Conservation (phyloP, 2,113 vertebrate genomes). For the Dipodomys stephensi region DNA sequence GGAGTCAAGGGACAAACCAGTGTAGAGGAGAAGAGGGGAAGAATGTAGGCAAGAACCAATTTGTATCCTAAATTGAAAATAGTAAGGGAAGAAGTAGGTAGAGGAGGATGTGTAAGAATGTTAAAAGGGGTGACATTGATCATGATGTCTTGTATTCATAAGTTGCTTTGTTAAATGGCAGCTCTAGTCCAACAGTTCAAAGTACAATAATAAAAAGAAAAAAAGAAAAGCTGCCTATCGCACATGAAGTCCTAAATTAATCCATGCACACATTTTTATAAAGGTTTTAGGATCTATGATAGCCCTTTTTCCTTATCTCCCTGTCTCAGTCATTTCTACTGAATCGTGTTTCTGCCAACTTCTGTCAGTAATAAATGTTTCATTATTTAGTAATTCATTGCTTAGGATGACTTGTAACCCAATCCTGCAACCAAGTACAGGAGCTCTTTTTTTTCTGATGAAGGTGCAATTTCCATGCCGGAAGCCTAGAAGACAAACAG, state of each 20-base stretch:
- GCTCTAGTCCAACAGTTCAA: too few relatives aligned
- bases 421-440: neutral
- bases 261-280: neutral
- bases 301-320: neutral
- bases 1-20: too few relatives aligned
- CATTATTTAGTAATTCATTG: neutral
- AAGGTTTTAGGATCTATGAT: neutral
- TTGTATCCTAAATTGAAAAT: too few relatives aligned
- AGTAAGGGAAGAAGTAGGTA: too few relatives aligned
- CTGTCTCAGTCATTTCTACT: neutral
- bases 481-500: neutral
- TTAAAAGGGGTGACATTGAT: too few relatives aligned
- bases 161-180: too few relatives aligned
- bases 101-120: too few relatives aligned
- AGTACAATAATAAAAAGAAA: too few relatives aligned
- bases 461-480: neutral
- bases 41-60: too few relatives aligned
- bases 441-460: neutral
- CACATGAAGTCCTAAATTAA: neutral
- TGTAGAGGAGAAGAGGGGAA: too few relatives aligned
- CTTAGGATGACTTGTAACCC: conserved; percentile 16
- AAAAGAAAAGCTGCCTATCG: neutral
- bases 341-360: neutral
- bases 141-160: too few relatives aligned
- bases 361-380: neutral